Evolutionary conservation across 2,797 vertebrate species (phyloP), one percentile per base, ranked within the genome.

Genomic region (Clarias laeviceps): DNA sequence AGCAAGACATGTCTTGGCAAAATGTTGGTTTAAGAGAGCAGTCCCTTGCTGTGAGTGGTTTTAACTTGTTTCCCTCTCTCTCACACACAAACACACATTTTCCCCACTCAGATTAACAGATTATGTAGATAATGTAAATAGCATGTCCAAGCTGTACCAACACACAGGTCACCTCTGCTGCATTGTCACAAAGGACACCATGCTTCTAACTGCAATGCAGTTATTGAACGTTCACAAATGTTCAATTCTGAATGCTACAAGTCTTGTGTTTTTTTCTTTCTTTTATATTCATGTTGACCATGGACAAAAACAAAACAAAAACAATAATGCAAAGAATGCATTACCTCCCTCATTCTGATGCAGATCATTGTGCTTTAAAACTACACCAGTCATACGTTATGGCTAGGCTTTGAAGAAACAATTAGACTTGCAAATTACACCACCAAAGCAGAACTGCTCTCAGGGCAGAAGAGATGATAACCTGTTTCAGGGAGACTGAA

Each of bases 401-500:
- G 12, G 15, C 9, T 24, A 59, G 45, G 32, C 59, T 78, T 83
- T 24, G 17, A 84, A 83, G 45, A 86, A 80, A 74, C 68, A 24
- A 73, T 80, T 61, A 57, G 85, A 82, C 86, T 80, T 66, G 86
- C 82, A 84, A 84, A 83, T 83, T 56, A 80, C 59, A 84, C 45
- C 76, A 69, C n/a, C 22, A 57, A 18, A 77, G 74, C 54, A 79
- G 57, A 61, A 79, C 64, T 79, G 76, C 73, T 40, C 65, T 83
- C 81, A 86, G 74, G 56, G 72, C 54, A 6, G 56, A 54, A 32
- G 24, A 59, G 14, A 15, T 34, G 22, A 69, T 50, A 62, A 37
- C 34, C 32, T 40, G 59, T 40, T 29, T 22, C 32, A n/a, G 65
- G 29, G 64, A 77, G 50, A 40, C 18, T 37, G 76, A 79, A 17